These are phyloP conservation scores for Nyctalus aviator DNA, from an alignment of 2,797 vertebrate genomes.

Conservation along the genomic window DNA sequence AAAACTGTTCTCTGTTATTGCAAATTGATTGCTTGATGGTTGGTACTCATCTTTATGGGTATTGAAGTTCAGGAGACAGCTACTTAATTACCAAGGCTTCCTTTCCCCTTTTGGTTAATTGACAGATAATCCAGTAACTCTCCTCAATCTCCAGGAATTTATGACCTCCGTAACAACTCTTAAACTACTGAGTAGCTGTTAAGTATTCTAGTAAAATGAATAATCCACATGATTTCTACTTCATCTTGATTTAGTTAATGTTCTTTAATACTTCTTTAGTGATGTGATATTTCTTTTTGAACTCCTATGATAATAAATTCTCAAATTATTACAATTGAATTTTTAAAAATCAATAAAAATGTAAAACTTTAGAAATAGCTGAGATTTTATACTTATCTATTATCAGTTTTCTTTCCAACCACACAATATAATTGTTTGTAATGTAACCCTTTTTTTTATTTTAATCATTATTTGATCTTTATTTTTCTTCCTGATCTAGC, in stretches of 20 bases:
- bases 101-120: constrained; percentile 45
- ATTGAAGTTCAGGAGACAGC: constrained; percentile 33
- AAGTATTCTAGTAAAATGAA: constrained; percentile 41
- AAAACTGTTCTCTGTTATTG: constrained; percentile 44
- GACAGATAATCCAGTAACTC: constrained; percentile 50
- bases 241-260: not conserved
- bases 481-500: not conserved
- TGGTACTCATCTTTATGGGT: not conserved
- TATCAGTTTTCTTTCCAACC: not conserved
- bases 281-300: not conserved
- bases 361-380: not conserved
- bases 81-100: constrained; percentile 54
- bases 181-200: constrained; percentile 26
- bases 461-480: not conserved
- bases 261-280: not conserved
- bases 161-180: not conserved
- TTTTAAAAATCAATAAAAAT: constrained; percentile 37
- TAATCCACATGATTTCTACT: not conserved
- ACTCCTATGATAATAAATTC: not conserved
- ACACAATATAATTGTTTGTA: constrained; percentile 1
- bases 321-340: not conserved
- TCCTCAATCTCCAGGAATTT: constrained; percentile 4
- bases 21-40: constrained; percentile 48
- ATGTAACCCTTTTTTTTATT: not conserved
- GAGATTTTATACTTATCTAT: not conserved